Base-by-base conservation (phyloP, 2,797 vertebrate species). In the Clangula hyemalis region DNA sequence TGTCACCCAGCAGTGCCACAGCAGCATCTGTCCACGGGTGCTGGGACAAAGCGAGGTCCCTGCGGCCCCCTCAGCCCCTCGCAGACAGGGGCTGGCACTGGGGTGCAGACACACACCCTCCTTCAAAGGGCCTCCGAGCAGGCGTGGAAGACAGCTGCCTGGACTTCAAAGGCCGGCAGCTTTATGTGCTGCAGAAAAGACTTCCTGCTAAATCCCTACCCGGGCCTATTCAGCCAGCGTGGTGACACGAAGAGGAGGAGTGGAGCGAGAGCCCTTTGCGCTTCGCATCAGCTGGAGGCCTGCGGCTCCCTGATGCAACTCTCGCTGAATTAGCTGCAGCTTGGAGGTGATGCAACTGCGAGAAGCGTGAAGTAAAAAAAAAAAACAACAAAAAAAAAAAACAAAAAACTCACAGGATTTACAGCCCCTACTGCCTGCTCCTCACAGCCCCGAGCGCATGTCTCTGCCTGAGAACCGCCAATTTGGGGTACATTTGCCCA, bases 41-140 rank as follows among this genome's bases (percentile, higher is more conserved):
- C 45, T 47, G 47, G 47, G 47, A 24, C 47, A 49, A 22, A 24
- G 47, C 22, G 22, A 13, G 47, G 47, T 8, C 47, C 47, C 47
- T 49, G 47, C 22, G 13, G 22, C 12, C 21, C 47, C 47, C 47
- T 24, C 49, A 24, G 49, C 49, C 13, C 24, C 49, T 14, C 24
- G 8, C 25, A 27, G 13, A 43, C 24, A 69, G 62, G 39, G 28
- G 22, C 19, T 32, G 51, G 28, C 30, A 10, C 5, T 9, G 38
- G 13, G 53, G 27, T 10, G 51, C 51, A 53, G 51, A 27, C 41
- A 19, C 61, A 22, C 82, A 84, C 92, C 93, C 20, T 75, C 83
- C 90, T 91, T 95, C 90, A 94, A 87, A 97, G 93, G 87, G 87
- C 96, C 97, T 92, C 83, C 43, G 47, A 32, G 30, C n/a, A 30